These are phyloP conservation scores for Podabrus alpinus DNA, from an alignment of 2,888 invertebrate species.

Conservation along the genomic window DNA sequence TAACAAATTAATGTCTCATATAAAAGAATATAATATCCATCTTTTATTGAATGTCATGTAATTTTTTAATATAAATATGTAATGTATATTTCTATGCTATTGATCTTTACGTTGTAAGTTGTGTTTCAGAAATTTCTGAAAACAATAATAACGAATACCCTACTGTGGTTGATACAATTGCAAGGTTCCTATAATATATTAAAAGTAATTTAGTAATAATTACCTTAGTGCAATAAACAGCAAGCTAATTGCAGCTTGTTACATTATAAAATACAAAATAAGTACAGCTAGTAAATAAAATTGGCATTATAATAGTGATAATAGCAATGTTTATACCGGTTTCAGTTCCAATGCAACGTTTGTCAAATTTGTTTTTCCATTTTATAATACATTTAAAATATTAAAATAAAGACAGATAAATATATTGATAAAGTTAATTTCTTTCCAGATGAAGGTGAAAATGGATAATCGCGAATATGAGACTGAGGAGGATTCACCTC, in stretches of 20 bases:
- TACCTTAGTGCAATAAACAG: not conserved
- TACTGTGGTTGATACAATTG: not conserved
- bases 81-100: not conserved
- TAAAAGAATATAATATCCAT: no score
- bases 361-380: not conserved
- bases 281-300: not conserved
- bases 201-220: not conserved
- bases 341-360: not conserved
- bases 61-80: no score
- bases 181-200: not conserved
- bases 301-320: no score
- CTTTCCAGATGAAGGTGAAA: slow-evolving; percentile 37
- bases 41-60: no score
- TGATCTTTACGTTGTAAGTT: not conserved
- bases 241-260: not conserved
- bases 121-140: not conserved
- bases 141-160: not conserved
- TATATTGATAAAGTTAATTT: slow-evolving; percentile 3
- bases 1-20: no score
- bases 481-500: slow-evolving; percentile 53
- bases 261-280: not conserved
- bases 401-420: not conserved
- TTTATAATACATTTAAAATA: not conserved
- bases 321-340: not conserved
- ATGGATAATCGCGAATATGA: slow-evolving; percentile 52